Conservation (phyloP, 2,888 invertebrate species). For the Onchidella celtica region DNA sequence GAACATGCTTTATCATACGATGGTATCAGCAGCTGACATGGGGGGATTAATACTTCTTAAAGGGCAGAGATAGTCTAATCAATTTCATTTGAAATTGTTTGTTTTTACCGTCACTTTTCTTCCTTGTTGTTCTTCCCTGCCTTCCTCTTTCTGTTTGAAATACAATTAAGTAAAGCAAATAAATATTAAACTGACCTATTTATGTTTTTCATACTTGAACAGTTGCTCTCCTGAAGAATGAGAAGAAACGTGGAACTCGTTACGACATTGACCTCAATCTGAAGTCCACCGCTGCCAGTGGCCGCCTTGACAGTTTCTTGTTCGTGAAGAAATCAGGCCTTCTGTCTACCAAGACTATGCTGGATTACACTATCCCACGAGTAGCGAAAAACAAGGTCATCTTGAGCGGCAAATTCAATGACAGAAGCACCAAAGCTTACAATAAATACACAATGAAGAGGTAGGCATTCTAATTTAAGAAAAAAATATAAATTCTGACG, state of each 20-base stretch:
- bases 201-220: background rate
- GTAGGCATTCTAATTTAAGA: constrained; percentile 54
- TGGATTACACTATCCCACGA: constrained; percentile 61
- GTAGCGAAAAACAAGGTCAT: constrained; percentile 59
- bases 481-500: too few species aligned
- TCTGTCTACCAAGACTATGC: constrained; percentile 43
- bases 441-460: constrained; percentile 55
- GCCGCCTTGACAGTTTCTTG: constrained; percentile 40
- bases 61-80: too few species aligned
- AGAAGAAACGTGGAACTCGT: constrained; percentile 28
- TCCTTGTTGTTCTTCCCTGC: too few species aligned
- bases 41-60: too few species aligned
- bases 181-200: too few species aligned
- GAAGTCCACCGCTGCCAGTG: constrained; percentile 44
- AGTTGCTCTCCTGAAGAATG: constrained; percentile 31
- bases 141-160: too few species aligned
- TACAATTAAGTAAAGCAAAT: too few species aligned
- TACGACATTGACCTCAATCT: constrained; percentile 40
- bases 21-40: too few species aligned
- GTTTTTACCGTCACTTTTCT: too few species aligned
- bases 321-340: constrained; percentile 25
- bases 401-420: constrained; percentile 56
- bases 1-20: too few species aligned
- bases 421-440: constrained; percentile 55
- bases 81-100: too few species aligned